A percentile compares a stretch with the other conserved stretches of the same genome.
Conservation (phyloP, 2,888 invertebrate genomes). For the Erpobdella octoculata region DNA sequence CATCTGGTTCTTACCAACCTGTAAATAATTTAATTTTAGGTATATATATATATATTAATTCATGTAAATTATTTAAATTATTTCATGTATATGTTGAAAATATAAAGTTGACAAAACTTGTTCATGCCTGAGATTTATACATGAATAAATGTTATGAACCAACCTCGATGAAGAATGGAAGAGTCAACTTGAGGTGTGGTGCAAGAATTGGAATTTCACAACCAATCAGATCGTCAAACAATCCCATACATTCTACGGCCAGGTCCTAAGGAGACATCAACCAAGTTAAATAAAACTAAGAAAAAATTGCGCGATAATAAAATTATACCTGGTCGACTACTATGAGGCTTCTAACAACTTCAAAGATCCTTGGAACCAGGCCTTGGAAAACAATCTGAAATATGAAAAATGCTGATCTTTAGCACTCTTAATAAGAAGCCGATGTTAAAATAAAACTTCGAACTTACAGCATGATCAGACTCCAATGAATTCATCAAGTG, state of each 20-base stretch:
- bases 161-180: constrained; percentile 61
- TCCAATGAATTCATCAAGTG: not conserved
- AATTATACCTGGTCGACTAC: not conserved
- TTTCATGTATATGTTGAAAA: too few relatives aligned
- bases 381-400: not conserved
- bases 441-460: not conserved
- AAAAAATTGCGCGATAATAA: not conserved
- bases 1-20: constrained; percentile 54
- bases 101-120: too few relatives aligned
- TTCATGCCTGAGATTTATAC: too few relatives aligned
- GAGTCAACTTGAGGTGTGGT: constrained; percentile 61
- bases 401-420: too few relatives aligned
- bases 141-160: too few relatives aligned
- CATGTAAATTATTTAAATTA: not conserved
- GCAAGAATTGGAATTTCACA: constrained; percentile 60
- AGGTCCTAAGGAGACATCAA: constrained; percentile 53
- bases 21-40: not conserved
- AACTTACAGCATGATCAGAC: not conserved
- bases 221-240: constrained; percentile 62
- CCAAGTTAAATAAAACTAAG: constrained; percentile 13
- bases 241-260: constrained; percentile 60
- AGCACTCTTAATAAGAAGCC: too few relatives aligned
- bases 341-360: not conserved
- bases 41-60: not conserved
- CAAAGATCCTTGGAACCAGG: not conserved